These are phyloP conservation scores for Steatocranus sp. DNA, from an alignment of 2,797 vertebrate genomes.

Conservation along the genomic window DNA sequence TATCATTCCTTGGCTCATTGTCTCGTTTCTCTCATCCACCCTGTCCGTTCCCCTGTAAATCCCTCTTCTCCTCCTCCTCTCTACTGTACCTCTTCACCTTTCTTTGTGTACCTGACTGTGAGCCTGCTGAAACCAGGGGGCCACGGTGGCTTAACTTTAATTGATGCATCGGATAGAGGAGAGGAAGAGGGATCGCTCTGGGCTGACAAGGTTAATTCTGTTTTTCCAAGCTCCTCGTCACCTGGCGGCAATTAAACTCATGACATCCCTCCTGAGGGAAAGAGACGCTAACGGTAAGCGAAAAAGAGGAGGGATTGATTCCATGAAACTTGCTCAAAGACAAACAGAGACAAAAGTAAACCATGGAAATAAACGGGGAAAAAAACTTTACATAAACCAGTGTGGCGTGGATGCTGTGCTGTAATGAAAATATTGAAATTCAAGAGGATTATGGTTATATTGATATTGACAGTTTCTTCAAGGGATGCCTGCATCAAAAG, in stretches of 20 bases:
- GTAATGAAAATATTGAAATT: slow-evolving; percentile 18
- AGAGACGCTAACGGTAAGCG: background rate
- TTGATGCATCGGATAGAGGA: slow-evolving; percentile 59
- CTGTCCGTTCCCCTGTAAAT: slow-evolving; percentile 15
- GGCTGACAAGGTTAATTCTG: slow-evolving; percentile 78
- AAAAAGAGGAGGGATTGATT: background rate
- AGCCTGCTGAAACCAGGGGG: slow-evolving; percentile 51
- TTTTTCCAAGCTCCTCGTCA: slow-evolving; percentile 66
- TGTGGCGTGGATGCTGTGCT: background rate
- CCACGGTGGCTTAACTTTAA: slow-evolving; percentile 63
- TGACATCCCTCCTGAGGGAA: slow-evolving; percentile 38
- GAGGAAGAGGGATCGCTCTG: slow-evolving; percentile 27
- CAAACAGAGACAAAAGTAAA: background rate
- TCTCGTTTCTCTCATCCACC: slow-evolving; percentile 21
- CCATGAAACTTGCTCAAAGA: slow-evolving; percentile 22
- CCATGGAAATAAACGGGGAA: background rate
- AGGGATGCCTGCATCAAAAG: slow-evolving; percentile 15
- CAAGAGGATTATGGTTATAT: slow-evolving; percentile 14
- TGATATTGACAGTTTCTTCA: slow-evolving; percentile 35
- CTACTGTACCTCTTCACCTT: slow-evolving; percentile 14
- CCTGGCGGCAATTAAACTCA: slow-evolving; percentile 68
- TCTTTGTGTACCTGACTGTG: slow-evolving; percentile 44
- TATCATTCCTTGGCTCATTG: slow-evolving; percentile 26
- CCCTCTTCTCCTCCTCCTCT: background rate
- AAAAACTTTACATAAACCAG: background rate